Percentiles rank a stretch among this genome's conserved stretches.
These are phyloP conservation scores for Psittacara wagleri DNA, from an alignment of 2,113 vertebrate genomes.

Conservation along the genomic window DNA sequence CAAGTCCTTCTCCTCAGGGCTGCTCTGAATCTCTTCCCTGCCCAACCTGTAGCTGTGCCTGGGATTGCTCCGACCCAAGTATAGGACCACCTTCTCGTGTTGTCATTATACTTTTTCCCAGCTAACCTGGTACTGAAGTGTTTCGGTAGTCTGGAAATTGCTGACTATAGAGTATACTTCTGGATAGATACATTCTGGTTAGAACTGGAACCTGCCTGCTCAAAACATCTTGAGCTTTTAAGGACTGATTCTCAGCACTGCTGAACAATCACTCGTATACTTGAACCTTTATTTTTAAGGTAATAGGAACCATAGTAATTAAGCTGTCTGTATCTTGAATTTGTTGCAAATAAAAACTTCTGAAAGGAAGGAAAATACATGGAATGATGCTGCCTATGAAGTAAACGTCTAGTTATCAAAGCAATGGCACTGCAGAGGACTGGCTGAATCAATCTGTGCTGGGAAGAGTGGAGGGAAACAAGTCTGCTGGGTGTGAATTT, in stretches of 20 bases:
- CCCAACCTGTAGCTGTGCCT: too few species aligned
- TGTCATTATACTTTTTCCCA: background rate
- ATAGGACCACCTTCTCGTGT: background rate
- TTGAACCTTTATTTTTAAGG: background rate
- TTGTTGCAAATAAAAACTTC: background rate
- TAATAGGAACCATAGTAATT: background rate
- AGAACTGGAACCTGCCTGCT: background rate
- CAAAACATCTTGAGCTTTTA: background rate
- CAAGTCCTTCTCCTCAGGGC: too few species aligned
- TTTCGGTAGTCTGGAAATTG: background rate
- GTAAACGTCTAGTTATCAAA: background rate
- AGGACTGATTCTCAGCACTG: background rate
- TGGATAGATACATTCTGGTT: background rate
- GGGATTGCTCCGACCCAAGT: too few species aligned
- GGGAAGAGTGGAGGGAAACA: background rate
- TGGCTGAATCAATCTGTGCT: background rate
- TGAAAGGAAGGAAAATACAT: background rate
- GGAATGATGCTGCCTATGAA: background rate
- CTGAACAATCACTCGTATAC: rapidly evolving
- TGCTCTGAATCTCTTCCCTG: too few species aligned
- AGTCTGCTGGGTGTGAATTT: background rate
- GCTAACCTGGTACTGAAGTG: background rate
- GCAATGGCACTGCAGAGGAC: background rate
- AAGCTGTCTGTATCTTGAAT: background rate
- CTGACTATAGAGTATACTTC: background rate